These are phyloP conservation scores for Loripinus fragilis DNA, from an alignment of 2,888 invertebrate genomes.

Conservation along the genomic window DNA sequence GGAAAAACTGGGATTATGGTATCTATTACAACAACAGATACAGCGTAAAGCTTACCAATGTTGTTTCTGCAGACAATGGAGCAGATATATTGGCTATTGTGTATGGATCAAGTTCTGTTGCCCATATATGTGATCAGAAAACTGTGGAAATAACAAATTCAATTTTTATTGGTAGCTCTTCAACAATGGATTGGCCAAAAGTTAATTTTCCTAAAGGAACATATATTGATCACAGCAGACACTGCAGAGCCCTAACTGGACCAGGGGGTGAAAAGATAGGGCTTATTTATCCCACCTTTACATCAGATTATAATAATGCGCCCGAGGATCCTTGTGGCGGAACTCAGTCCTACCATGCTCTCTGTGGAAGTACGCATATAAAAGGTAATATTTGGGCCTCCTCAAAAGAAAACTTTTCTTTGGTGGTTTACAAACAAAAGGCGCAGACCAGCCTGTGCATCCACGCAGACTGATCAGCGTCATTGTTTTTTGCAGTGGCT, in stretches of 20 bases:
- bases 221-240: conserved; percentile 40
- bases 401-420: too few relatives aligned
- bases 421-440: too few relatives aligned
- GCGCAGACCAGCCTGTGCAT: too few relatives aligned
- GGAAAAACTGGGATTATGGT: conserved; percentile 72
- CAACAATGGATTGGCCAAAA: conserved; percentile 63
- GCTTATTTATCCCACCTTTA: conserved; percentile 63
- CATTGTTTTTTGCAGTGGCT: too few relatives aligned
- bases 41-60: conserved; percentile 48
- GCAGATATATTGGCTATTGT: conserved; percentile 72
- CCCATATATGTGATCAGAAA: conserved; percentile 62
- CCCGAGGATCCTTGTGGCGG: conserved; percentile 71
- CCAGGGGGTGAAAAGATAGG: conserved; percentile 54
- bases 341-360: conserved; percentile 73
- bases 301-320: conserved; percentile 64
- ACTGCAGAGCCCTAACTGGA: conserved; percentile 36
- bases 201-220: conserved; percentile 55
- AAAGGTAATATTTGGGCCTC: conserved; percentile 39
- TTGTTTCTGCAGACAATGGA: conserved; percentile 69
- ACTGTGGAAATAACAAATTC: conserved; percentile 60
- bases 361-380: conserved; percentile 56
- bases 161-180: conserved; percentile 69
- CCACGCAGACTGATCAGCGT: too few relatives aligned
- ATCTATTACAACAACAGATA: conserved; percentile 69
- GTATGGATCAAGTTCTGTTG: conserved; percentile 63